Evolutionary conservation across 2,113 vertebrate species (phyloP), one percentile per base, ranked within the genome.

Genomic region (Parus major): DNA sequence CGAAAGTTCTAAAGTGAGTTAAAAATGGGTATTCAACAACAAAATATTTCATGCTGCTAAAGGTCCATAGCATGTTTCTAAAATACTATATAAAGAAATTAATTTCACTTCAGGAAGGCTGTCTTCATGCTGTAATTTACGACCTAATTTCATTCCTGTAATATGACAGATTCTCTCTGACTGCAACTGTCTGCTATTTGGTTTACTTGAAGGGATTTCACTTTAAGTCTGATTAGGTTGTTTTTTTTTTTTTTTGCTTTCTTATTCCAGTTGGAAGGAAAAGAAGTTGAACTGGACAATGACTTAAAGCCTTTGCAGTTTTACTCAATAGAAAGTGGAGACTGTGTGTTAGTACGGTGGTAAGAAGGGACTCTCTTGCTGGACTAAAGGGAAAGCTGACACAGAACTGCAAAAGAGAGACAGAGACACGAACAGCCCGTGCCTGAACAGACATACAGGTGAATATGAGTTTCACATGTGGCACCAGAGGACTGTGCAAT

Each of bases 311-410:
- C 99, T 17, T 97, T 99, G 59, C 98, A 98, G 92, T 99, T 99
- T 88, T 99, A 99, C 94, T 99, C 99, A 42, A 97, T 99, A 86
- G 99, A 99, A 93, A 98, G 98, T 15, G 99, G 99, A 95, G 99
- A 99, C 88, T 98, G 96, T 47, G 96, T 99, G 4, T 70, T 99
- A 79, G 99, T 99, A 52, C 98, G 99, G 81, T 99, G 99, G 99
- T 98, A 93, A 97, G 44, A 92, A n/a, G 56, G 47, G 75, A 36
- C 36, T 31, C 57, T 50, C n/a, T 18, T 36, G 31, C 16, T 12
- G 33, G 61, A 50, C 53, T 22, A 83, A 81, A 80, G 68, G 75
- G 81, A 49, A 49, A 95, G 49, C 66, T 53, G 64, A 10, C 55
- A 12, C n/a, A 35, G 53, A 71, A 20, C 52, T 66, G 70, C 90